These are phyloP conservation scores for Furnarius figulus DNA, from an alignment of 2,113 vertebrate genomes.

Conservation along the genomic window DNA sequence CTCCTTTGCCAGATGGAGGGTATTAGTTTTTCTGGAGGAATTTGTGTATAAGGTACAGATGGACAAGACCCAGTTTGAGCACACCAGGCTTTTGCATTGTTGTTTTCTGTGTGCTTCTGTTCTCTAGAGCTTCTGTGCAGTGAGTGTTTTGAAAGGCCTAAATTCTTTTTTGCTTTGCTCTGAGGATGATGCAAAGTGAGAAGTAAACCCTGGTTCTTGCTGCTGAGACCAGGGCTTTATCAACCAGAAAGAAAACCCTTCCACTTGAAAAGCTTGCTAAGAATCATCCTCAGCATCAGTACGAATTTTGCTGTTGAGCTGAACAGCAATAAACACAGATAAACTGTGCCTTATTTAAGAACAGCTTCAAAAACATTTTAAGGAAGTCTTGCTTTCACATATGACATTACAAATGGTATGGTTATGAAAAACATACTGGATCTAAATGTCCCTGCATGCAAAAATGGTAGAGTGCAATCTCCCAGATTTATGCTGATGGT, in stretches of 20 bases:
- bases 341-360: neutral
- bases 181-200: neutral
- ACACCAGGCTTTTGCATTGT: neutral
- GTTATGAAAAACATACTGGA: neutral
- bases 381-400: neutral
- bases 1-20: neutral
- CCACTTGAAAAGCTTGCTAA: neutral
- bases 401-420: neutral
- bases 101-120: neutral
- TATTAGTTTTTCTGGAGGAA: conserved; percentile 44
- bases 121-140: neutral
- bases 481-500: neutral
- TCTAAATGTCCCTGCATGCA: neutral
- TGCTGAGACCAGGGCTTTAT: neutral
- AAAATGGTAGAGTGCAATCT: neutral
- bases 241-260: neutral
- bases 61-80: neutral
- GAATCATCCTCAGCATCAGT: neutral
- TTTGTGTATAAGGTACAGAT: conserved; percentile 10
- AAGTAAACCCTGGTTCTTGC: neutral
- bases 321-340: neutral
- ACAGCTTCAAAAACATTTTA: neutral
- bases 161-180: neutral
- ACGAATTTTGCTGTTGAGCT: neutral
- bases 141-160: neutral